Percentiles rank a stretch among this genome's conserved stretches.
phyloP scores from a whole-genome alignment of 64 coral and sea anemone species.

The Astreopora myriophthalma region DNA sequence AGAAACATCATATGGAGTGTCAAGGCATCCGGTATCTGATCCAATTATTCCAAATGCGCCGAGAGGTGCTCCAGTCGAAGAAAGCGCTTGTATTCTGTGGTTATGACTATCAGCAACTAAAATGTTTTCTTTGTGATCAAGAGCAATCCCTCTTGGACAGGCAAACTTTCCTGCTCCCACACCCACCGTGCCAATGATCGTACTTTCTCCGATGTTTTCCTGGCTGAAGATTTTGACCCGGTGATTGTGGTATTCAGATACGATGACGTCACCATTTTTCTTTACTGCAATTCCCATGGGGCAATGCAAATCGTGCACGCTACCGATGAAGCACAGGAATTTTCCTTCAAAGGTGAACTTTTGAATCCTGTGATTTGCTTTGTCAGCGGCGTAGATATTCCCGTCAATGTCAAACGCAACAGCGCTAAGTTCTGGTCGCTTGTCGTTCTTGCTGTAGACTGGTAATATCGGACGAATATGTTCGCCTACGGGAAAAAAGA shows the following conservation, averaged over 20 bases:
- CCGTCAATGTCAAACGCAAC: slow-evolving; percentile 59
- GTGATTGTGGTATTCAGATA: slow-evolving; percentile 76
- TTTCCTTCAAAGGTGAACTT: slow-evolving; percentile 86
- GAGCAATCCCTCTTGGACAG: slow-evolving; percentile 79
- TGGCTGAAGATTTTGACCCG: slow-evolving; percentile 78
- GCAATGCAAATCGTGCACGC: slow-evolving; percentile 62
- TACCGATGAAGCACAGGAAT: slow-evolving; percentile 85
- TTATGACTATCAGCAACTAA: slow-evolving; percentile 90
- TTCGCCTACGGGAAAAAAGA: slow-evolving; percentile 61
- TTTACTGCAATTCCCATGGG: slow-evolving; percentile 80
- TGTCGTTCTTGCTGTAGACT: slow-evolving; percentile 85
- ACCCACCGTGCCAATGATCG: slow-evolving; percentile 67
- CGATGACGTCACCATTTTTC: slow-evolving; percentile 78
- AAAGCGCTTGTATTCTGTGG: slow-evolving; percentile 88
- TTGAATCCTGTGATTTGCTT: slow-evolving; percentile 90
- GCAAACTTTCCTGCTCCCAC: slow-evolving; percentile 79
- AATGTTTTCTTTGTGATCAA: slow-evolving; percentile 86
- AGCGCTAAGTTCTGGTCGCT: slow-evolving; percentile 73
- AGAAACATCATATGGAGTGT: slow-evolving; percentile 85
- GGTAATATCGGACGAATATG: slow-evolving; percentile 87
- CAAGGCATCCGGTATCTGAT: slow-evolving; percentile 63
- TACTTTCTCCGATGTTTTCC: slow-evolving; percentile 48
- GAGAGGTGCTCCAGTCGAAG: slow-evolving; percentile 62
- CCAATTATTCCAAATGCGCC: slow-evolving; percentile 84
- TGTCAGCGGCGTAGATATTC: slow-evolving; percentile 77